These are phyloP conservation scores for Apoderus coryli DNA, from an alignment of 2,888 invertebrate species.

Conservation along the genomic window DNA sequence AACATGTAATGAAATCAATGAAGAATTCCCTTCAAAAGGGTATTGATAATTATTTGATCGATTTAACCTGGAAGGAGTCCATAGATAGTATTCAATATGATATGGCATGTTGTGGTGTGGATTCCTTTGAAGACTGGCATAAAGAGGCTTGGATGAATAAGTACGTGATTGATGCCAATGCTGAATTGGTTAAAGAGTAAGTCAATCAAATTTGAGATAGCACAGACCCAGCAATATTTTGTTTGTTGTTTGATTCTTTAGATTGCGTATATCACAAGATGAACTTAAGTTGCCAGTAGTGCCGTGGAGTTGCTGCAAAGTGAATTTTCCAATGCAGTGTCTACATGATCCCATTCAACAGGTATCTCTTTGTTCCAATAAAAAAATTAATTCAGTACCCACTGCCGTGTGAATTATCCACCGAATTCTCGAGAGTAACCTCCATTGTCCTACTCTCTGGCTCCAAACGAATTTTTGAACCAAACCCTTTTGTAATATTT, in stretches of 20 bases:
- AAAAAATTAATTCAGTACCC: no score
- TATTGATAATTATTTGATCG: slow-evolving; percentile 41
- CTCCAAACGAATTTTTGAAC: no score
- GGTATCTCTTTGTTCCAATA: no score
- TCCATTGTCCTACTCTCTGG: no score
- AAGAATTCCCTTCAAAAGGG: slow-evolving; percentile 39
- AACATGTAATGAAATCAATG: slow-evolving; percentile 30
- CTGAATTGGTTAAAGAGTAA: slow-evolving; percentile 25
- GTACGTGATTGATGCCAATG: slow-evolving; percentile 29
- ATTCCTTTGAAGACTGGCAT: slow-evolving; percentile 42
- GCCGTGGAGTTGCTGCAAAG: slow-evolving; percentile 46
- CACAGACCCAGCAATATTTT: background rate
- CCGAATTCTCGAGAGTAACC: no score
- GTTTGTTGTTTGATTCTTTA: slow-evolving; percentile 12
- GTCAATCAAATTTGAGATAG: slow-evolving; percentile 8
- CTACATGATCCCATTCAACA: slow-evolving; percentile 48
- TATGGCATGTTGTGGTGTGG: slow-evolving; percentile 42
- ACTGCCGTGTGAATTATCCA: no score
- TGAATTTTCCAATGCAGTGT: slow-evolving; percentile 42
- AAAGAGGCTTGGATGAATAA: slow-evolving; percentile 43
- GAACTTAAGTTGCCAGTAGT: slow-evolving; percentile 32
- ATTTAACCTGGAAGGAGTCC: slow-evolving; percentile 40
- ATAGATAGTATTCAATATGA: slow-evolving; percentile 42
- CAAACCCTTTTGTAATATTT: no score
- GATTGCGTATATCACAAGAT: slow-evolving; percentile 17